Evolutionary conservation across 2,888 invertebrate species (phyloP).

Genomic region (Dorcus hopei): DNA sequence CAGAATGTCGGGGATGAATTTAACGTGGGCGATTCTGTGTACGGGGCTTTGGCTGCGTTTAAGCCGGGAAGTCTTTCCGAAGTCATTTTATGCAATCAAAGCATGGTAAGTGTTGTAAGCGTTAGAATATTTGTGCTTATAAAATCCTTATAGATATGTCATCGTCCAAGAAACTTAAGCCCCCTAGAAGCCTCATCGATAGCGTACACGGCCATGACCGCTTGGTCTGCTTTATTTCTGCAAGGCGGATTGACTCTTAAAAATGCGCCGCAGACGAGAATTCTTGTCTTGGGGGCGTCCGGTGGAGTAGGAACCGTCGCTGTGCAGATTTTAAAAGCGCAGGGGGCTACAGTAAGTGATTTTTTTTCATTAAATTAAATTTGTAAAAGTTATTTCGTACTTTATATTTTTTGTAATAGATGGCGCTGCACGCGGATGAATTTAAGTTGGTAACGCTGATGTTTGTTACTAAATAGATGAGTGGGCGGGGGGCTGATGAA

Average conservation of each 20-base stretch:
- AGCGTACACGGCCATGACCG: constrained; percentile 83
- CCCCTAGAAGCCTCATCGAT: constrained; percentile 73
- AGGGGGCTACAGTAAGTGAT: constrained; percentile 62
- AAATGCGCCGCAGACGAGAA: constrained; percentile 53
- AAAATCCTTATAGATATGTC: constrained; percentile 52
- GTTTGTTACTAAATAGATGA: no score
- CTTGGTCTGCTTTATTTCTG: constrained; percentile 75
- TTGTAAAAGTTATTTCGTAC: background rate
- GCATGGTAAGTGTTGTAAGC: background rate
- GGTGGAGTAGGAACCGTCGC: constrained; percentile 90
- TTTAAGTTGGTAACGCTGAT: no score
- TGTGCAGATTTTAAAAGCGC: constrained; percentile 77
- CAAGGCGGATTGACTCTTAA: constrained; percentile 57
- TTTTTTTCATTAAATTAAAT: background rate
- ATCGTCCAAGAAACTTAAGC: constrained; percentile 61
- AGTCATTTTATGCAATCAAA: constrained; percentile 53
- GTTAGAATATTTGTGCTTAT: no score
- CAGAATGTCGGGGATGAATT: constrained; percentile 56
- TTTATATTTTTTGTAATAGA: background rate
- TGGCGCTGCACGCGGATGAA: background rate
- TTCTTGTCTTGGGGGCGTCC: constrained; percentile 82
- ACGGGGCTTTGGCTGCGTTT: constrained; percentile 81
- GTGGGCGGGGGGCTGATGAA: no score
- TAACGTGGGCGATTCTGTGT: constrained; percentile 78
- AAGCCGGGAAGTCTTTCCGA: constrained; percentile 80